Evolutionary conservation across 2,888 invertebrate species (phyloP).

Genomic region (Tetranychus piercei): DNA sequence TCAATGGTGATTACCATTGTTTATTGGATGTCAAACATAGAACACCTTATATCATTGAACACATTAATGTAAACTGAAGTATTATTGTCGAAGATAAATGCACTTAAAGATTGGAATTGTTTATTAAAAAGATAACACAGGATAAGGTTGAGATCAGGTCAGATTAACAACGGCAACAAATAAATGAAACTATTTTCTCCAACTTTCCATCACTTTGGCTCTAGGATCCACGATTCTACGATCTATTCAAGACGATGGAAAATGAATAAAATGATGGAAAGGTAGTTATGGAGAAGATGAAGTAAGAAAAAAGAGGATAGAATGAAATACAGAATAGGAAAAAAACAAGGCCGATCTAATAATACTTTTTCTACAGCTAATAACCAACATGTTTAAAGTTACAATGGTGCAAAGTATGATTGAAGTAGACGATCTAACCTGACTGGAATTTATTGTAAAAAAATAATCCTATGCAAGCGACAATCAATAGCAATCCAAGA

Average conservation of each 20-base stretch:
- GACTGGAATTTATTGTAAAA: neutral
- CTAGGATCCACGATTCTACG: neutral
- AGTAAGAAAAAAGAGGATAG: neutral
- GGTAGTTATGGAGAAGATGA: neutral
- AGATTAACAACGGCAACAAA: neutral
- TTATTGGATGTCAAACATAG: no score
- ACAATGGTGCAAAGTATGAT: no score
- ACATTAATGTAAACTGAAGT: no score
- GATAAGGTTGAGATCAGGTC: neutral
- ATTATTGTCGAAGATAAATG: no score
- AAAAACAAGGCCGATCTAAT: no score
- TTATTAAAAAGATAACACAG: no score
- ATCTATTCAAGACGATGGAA: neutral
- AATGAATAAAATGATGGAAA: neutral
- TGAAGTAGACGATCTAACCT: neutral
- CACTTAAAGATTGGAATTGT: no score
- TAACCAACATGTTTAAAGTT: no score
- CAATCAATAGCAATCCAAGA: neutral
- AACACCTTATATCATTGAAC: no score
- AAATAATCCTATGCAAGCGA: neutral
- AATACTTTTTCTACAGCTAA: no score
- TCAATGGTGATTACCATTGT: no score
- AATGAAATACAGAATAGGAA: neutral
- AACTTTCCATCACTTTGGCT: neutral
- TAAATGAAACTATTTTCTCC: neutral